A percentile compares a stretch with the other conserved stretches of the same genome.
Evolutionary conservation across 2,113 vertebrate genomes (phyloP).

Genomic region (Mungos mungo): DNA sequence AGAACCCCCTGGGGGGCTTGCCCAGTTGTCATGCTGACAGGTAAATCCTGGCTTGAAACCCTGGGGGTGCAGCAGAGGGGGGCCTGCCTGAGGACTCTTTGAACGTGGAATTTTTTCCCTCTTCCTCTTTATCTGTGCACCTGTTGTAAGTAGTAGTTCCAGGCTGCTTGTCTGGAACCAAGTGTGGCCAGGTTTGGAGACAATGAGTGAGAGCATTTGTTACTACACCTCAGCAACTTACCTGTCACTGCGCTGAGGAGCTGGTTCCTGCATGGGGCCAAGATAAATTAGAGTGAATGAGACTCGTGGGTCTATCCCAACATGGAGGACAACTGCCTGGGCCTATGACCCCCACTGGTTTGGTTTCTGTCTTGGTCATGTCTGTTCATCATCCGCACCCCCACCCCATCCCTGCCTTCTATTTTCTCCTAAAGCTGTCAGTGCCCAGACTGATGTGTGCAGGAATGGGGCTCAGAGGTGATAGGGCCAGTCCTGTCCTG

Average conservation of each 20-base stretch:
- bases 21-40: not conserved
- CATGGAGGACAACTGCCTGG: not conserved
- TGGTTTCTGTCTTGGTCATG: not conserved
- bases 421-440: not conserved
- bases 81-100: not conserved
- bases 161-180: not conserved
- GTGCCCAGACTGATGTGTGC: not conserved
- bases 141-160: not conserved
- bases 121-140: not conserved
- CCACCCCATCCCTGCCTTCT: not conserved
- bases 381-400: not conserved
- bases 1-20: not conserved
- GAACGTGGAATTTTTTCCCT: not conserved
- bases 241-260: not conserved
- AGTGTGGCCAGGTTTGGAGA: not conserved
- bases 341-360: not conserved
- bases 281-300: not conserved
- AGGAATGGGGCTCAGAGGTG: accelerated
- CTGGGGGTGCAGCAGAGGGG: not conserved
- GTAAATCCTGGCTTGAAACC: not conserved
- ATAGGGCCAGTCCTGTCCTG: too few relatives aligned
- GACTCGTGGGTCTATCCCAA: not conserved
- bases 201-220: not conserved
- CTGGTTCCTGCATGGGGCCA: not conserved
- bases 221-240: not conserved